phyloP scores from a whole-genome alignment of 23 tunicate species.

The Ascidia mentula region DNA sequence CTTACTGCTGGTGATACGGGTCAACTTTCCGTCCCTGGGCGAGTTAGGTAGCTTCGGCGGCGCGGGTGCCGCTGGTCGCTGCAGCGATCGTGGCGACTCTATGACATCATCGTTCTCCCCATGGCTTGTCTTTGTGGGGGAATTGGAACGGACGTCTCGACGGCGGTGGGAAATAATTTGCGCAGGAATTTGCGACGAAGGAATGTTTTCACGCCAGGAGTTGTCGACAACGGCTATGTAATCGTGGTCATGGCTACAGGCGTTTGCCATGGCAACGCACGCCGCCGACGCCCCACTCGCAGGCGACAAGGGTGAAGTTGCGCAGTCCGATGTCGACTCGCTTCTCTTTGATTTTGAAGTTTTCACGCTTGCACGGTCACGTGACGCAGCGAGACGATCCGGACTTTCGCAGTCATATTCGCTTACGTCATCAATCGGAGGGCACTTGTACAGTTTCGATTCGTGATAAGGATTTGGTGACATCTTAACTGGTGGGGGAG shows the following conservation, averaged over 20 bases:
- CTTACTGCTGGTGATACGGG: slow-evolving; percentile 16
- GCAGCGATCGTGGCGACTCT: neutral
- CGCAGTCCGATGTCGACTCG: slow-evolving; percentile 9
- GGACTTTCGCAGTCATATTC: neutral
- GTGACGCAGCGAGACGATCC: too few species aligned
- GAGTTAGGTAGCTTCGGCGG: slow-evolving; percentile 24
- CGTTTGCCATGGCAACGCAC: slow-evolving; percentile 77
- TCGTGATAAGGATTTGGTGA: slow-evolving; percentile 1
- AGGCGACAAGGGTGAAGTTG: slow-evolving; percentile 33
- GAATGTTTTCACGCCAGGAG: neutral
- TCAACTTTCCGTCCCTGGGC: slow-evolving; percentile 30
- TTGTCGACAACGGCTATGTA: slow-evolving; percentile 18
- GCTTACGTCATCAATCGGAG: slow-evolving; percentile 36
- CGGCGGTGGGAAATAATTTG: neutral
- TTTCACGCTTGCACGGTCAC: too few species aligned
- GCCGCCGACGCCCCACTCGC: slow-evolving; percentile 69
- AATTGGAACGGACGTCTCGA: neutral
- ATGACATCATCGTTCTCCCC: neutral
- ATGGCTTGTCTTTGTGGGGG: neutral
- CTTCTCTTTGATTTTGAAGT: neutral
- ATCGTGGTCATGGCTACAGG: slow-evolving; percentile 92
- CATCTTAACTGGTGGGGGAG: neutral
- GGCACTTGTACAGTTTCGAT: slow-evolving; percentile 29
- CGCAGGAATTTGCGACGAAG: neutral
- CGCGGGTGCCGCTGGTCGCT: neutral